Conservation (phyloP, 2,113 vertebrate species). For the Epinephelus cyanopodus region DNA sequence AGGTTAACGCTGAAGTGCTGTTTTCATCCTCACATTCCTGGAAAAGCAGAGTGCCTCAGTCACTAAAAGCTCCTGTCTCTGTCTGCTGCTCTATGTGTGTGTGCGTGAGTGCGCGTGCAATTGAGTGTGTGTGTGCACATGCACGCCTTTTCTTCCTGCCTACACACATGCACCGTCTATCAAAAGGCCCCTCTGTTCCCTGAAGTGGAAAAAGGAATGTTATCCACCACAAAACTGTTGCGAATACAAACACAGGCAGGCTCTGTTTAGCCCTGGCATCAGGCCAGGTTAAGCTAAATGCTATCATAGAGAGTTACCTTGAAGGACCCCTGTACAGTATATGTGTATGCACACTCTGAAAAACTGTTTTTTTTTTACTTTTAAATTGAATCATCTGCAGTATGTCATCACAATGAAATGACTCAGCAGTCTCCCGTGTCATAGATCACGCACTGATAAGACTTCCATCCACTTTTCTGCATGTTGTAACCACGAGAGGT, state of each 20-base stretch:
- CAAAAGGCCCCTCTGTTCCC: slow-evolving; percentile 55
- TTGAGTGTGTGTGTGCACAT: slow-evolving; percentile 7
- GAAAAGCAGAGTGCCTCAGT: slow-evolving; percentile 62
- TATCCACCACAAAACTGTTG: slow-evolving; percentile 47
- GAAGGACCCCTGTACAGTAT: slow-evolving; percentile 6
- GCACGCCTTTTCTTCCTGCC: slow-evolving; percentile 18
- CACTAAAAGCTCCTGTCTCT: slow-evolving; percentile 71
- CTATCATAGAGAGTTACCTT: slow-evolving; percentile 26
- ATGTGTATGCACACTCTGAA: background rate
- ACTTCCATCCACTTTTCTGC: slow-evolving; percentile 2
- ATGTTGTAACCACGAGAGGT: background rate
- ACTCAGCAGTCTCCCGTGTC: slow-evolving; percentile 22
- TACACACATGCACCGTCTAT: slow-evolving; percentile 50
- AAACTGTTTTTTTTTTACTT: background rate
- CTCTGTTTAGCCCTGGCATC: slow-evolving; percentile 24
- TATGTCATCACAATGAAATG: background rate
- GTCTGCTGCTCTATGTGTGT: slow-evolving; percentile 30
- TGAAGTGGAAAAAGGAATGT: slow-evolving; percentile 59
- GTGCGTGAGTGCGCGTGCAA: background rate
- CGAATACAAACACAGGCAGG: slow-evolving; percentile 44
- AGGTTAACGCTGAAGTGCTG: slow-evolving; percentile 79
- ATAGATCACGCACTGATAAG: slow-evolving; percentile 39
- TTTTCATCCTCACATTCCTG: slow-evolving; percentile 70
- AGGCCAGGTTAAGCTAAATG: slow-evolving; percentile 20
- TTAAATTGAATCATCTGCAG: slow-evolving; percentile 7